Conservation (phyloP, 2,888 invertebrate genomes). For the Trichacis sp. region DNA sequence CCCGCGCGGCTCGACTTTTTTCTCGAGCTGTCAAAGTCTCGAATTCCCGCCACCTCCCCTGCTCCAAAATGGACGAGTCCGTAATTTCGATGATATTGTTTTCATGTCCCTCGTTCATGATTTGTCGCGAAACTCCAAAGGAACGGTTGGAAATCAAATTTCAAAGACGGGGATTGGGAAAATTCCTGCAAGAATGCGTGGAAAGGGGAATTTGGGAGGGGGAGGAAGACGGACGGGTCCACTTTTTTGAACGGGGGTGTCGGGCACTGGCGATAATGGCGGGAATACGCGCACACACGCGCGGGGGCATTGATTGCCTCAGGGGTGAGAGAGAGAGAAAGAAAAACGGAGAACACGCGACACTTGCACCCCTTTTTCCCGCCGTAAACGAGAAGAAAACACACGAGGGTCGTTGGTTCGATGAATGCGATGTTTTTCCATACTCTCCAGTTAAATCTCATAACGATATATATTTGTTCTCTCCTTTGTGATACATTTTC, state of each 20-base stretch:
- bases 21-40: not conserved
- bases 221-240: slow-evolving; percentile 58
- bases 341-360: slow-evolving; percentile 40
- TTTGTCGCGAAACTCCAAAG: slow-evolving; percentile 7
- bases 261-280: slow-evolving; percentile 53
- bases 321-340: slow-evolving; percentile 19
- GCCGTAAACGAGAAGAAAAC: not conserved
- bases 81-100: not conserved
- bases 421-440: too few relatives aligned
- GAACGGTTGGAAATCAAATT: slow-evolving; percentile 7
- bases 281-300: slow-evolving; percentile 50
- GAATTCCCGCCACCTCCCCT: not conserved
- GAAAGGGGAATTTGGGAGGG: slow-evolving; percentile 20
- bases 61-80: slow-evolving; percentile 17
- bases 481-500: slow-evolving; percentile 1
- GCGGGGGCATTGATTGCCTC: slow-evolving; percentile 27
- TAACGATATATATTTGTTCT: not conserved
- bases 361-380: slow-evolving; percentile 33
- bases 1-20: not conserved
- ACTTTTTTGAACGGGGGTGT: slow-evolving; percentile 45
- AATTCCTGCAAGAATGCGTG: too few relatives aligned
- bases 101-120: too few relatives aligned
- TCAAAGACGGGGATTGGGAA: too few relatives aligned
- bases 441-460: too few relatives aligned
- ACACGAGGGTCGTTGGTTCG: not conserved